Evolutionary conservation across 2,797 vertebrate genomes (phyloP), one percentile per base, ranked within the genome.

Genomic region (Rhabdophis nuchalis): DNA sequence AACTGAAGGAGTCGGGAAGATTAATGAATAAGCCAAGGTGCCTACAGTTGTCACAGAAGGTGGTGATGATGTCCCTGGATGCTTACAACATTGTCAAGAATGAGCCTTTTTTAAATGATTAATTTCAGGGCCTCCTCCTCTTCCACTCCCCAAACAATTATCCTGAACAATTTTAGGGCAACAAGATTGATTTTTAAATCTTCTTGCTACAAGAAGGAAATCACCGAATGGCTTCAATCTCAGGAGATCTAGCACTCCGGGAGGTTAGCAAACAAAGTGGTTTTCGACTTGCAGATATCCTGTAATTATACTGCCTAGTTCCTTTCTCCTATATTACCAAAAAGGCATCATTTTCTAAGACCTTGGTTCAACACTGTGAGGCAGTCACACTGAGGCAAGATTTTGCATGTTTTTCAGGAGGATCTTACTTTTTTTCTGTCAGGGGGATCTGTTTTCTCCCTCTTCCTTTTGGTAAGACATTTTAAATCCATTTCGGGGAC

Each of bases 61-160:
- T 0, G 77, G 36, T 0, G 77, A 1, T 10, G 23, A 20, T 41
- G n/a, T 32, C 25, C 20, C 0, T 25, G 64, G 61, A 54, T 72
- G 36, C 16, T 57, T 2, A 93, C 52, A 93, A 25, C 32, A 18
- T 16, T 32, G 1, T 27, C 8, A 92, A 86, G 95, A 72, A 86
- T 25, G 91, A 29, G 50, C 95, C 87, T 20, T 89, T 54, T 90
- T 46, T 61, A n/a, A 91, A 14, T 46, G 92, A 92, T 41, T 93
- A 87, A 85, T 91, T 92, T 93, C 68, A 16, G 50, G 90, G 46
- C 12, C 23, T n/a, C 58, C 58, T 27, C 58, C 58, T 27, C 53
- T 5, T 53, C 50, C 4, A 1, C 1, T 93, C 11, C 0, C 56
- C 57, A 14, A 64, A 89, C 7, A 68, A 91, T 36, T 53, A 6